A percentile compares a stretch with the other conserved stretches of the same genome.
These are phyloP conservation scores for Pseudomyrmex dendroicus DNA, from an alignment of 1,140 invertebrate genomes.

Conservation along the genomic window DNA sequence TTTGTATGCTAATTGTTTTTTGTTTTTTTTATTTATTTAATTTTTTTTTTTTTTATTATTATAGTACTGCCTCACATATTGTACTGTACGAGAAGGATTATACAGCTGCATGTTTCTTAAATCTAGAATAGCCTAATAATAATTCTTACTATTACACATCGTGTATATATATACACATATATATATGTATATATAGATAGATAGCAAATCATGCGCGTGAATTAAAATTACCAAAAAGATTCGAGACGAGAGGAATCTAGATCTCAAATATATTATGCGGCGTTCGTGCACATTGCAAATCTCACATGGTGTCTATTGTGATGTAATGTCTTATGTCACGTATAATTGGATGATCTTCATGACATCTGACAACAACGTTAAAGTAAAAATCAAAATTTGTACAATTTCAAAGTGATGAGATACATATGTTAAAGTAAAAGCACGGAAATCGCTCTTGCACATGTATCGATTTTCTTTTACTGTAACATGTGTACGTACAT, in stretches of 20 bases:
- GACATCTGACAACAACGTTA: conserved; percentile 26
- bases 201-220: conserved; percentile 39
- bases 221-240: not conserved
- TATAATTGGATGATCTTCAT: conserved; percentile 43
- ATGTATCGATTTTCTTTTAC: too few species aligned
- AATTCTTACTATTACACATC: conserved; percentile 51
- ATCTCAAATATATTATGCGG: not conserved
- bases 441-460: too few species aligned
- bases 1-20: conserved; percentile 45
- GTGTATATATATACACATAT: conserved; percentile 65
- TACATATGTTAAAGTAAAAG: conserved; percentile 6
- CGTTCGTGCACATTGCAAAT: conserved; percentile 47
- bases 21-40: too few species aligned
- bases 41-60: not conserved
- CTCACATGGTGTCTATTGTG: conserved; percentile 29
- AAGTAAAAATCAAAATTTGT: conserved; percentile 62
- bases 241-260: conserved; percentile 10
- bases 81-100: conserved; percentile 62
- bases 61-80: conserved; percentile 50
- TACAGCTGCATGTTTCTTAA: conserved; percentile 60
- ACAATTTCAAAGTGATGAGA: conserved; percentile 61
- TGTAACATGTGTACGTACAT: too few species aligned
- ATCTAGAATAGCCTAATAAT: conserved; percentile 57
- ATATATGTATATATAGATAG: conserved; percentile 57
- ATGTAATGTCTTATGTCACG: conserved; percentile 40